Evolutionary conservation across 1,140 invertebrate genomes (phyloP).

Genomic region (Ostrea edulis): DNA sequence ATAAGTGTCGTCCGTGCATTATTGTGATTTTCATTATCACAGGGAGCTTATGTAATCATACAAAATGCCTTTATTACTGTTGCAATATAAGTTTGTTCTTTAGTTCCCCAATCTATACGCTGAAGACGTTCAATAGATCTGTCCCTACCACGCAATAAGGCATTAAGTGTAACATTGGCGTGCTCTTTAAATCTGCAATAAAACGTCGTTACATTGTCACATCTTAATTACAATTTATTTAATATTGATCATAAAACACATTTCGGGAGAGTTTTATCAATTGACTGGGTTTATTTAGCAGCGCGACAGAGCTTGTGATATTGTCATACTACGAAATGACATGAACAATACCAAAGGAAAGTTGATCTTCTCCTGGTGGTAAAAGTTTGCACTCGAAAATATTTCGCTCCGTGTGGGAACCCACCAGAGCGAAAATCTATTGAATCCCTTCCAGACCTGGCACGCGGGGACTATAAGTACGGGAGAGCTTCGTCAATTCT

Average conservation of each 20-base stretch:
- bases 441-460: background rate
- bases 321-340: background rate
- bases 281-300: background rate
- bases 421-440: background rate
- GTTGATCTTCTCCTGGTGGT: slow-evolving; percentile 21
- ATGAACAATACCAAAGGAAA: slow-evolving; percentile 1
- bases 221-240: slow-evolving; percentile 23
- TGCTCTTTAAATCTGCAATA: slow-evolving; percentile 24
- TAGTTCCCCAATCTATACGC: background rate
- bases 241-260: slow-evolving; percentile 26
- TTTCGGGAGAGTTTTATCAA: background rate
- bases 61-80: background rate
- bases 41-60: background rate
- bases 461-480: slow-evolving; percentile 1
- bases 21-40: slow-evolving; percentile 13
- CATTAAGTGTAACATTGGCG: background rate
- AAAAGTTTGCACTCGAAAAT: background rate
- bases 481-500: background rate
- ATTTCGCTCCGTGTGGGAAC: slow-evolving; percentile 1
- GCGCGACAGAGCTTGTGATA: background rate
- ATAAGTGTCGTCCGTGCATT: background rate
- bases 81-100: background rate
- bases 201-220: slow-evolving; percentile 23
- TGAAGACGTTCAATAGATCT: background rate
- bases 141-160: slow-evolving; percentile 1